Evolutionary conservation across 2,113 vertebrate genomes (phyloP), one percentile per base, ranked within the genome.

Genomic region (Clinocottus analis): DNA sequence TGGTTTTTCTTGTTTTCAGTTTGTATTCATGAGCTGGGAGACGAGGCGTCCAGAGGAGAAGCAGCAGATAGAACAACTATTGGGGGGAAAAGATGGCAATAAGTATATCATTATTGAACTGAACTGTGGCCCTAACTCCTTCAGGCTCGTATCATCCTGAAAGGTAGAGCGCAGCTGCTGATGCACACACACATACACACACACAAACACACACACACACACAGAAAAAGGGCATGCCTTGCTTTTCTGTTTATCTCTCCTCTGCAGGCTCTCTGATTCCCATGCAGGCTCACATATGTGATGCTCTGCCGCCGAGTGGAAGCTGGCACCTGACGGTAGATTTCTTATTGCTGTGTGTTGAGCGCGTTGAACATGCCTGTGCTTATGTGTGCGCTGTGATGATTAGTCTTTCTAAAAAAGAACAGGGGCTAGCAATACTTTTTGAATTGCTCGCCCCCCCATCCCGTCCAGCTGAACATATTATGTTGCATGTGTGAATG

Each of bases 161-260:
- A 72, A 73, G 82, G 27, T 58, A 43, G 77, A 35, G 35, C 37
- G 19, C 58, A 68, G 17, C 75, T 35, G 59, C 64, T 60, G 49
- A 87, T 64, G 6, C 25, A 33, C 53, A 43, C 62, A 39, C 66
- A 51, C 16, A 62, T 65, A 47, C 39, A 45, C 31, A 53, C 21
- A 31, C 43, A 49, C 65, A 45, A n/a, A 45, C 68, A 66, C 62
- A 66, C 65, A 47, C 19, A 61, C 69, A 56, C 49, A 43, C 23
- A 45, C 31, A 81, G 6, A 86, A 87, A 31, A 87, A 83, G 63
- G 43, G 47, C 31, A 53, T 41, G 60, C 41, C 63, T 62, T 23
- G 19, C 25, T 68, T 55, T 85, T 61, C 76, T 76, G 86, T 89
- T 91, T 84, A 91, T 91, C 90, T 89, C 89, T 47, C 43, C 66